Evolutionary conservation across 2,888 invertebrate genomes (phyloP).

Genomic region (Ornithoptera alexandrae): DNA sequence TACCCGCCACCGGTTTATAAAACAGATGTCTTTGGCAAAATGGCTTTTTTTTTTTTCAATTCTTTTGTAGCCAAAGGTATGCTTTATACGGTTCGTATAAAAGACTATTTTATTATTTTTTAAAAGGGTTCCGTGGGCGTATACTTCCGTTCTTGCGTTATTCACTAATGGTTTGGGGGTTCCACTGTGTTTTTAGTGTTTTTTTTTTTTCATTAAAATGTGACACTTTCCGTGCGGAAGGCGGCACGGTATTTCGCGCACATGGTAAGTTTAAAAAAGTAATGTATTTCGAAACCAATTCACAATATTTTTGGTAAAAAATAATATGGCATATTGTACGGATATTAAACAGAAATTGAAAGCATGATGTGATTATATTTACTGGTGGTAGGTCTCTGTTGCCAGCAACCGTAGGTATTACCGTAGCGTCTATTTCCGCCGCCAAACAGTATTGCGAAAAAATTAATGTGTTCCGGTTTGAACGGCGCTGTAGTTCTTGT

Average conservation of each 20-base stretch:
- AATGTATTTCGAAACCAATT: conserved; percentile 4
- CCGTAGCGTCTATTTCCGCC: too few species aligned
- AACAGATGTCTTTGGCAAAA: conserved; percentile 33
- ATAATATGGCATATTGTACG: not conserved
- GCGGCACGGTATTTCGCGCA: conserved; percentile 36
- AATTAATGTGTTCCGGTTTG: too few species aligned
- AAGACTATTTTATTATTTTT: conserved; percentile 49
- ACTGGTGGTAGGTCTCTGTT: too few species aligned
- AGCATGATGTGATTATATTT: too few species aligned
- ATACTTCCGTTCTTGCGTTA: conserved; percentile 46
- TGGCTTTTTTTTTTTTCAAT: conserved; percentile 33
- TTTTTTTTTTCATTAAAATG: conserved; percentile 37
- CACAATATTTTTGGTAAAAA: not conserved
- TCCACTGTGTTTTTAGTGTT: conserved; percentile 41
- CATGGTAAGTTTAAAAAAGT: conserved; percentile 31
- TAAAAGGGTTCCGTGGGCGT: conserved; percentile 60
- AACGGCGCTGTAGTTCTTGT: too few species aligned
- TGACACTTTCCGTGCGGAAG: conserved; percentile 47
- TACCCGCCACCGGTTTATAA: conserved; percentile 26
- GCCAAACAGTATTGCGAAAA: too few species aligned
- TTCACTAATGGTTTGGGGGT: conserved; percentile 47
- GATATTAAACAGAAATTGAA: not conserved
- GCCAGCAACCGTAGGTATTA: too few species aligned
- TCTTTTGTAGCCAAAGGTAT: conserved; percentile 44
- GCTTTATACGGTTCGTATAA: conserved; percentile 40